Percentiles rank a stretch among this genome's conserved stretches.
Evolutionary conservation across 35 echinoderm and acorn worm species (phyloP).

Genomic region (Hemicentrotus pulcherrimus): DNA sequence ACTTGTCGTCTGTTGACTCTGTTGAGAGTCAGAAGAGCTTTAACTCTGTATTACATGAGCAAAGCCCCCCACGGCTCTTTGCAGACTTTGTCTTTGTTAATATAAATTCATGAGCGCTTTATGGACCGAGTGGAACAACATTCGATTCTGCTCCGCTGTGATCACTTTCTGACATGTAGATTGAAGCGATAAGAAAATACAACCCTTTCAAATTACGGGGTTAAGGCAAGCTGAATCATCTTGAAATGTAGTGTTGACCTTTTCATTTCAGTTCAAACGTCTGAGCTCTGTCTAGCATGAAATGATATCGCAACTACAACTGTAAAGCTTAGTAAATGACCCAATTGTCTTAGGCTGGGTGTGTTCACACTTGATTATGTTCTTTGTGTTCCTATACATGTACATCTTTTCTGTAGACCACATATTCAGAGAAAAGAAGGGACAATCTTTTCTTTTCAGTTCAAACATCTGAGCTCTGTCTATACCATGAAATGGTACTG

Average conservation of each 20-base stretch:
- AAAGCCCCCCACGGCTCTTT: neutral
- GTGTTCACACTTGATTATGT: neutral
- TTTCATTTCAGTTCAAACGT: neutral
- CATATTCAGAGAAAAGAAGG: no score
- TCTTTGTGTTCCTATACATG: no score
- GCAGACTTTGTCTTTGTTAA: neutral
- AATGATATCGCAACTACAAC: neutral
- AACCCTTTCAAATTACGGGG: neutral
- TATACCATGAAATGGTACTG: no score
- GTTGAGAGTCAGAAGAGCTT: neutral
- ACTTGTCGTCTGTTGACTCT: neutral
- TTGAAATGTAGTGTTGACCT: neutral
- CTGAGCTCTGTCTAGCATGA: neutral
- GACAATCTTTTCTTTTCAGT: no score
- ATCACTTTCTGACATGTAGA: neutral
- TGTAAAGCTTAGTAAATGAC: neutral
- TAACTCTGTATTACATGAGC: neutral
- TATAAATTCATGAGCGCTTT: neutral
- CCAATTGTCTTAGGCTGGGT: neutral
- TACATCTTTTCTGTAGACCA: no score
- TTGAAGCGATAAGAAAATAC: slow-evolving; percentile 5
- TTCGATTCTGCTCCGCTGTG: neutral
- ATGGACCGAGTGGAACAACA: neutral
- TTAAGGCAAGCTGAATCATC: neutral
- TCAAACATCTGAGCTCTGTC: no score